Evolutionary conservation across 2,797 vertebrate genomes (phyloP).

Genomic region (Adelosebastes latens): DNA sequence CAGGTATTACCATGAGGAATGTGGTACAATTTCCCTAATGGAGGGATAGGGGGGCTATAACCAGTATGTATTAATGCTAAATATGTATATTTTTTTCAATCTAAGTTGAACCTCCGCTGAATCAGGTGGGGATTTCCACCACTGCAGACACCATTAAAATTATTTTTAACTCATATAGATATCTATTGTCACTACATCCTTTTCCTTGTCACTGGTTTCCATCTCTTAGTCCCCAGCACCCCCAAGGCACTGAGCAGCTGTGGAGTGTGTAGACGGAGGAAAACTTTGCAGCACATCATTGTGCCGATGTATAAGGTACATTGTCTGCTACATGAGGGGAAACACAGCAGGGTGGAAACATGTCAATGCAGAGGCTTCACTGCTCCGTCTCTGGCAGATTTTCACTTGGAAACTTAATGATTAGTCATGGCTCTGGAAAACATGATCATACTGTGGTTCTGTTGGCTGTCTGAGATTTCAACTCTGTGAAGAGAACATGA

Average conservation of each 20-base stretch:
- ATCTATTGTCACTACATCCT: constrained; percentile 15
- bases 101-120: background rate
- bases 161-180: constrained; percentile 14
- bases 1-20: background rate
- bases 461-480: constrained; percentile 32
- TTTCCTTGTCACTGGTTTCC: constrained; percentile 17
- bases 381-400: constrained; percentile 15
- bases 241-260: constrained; percentile 30
- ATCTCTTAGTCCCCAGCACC: background rate
- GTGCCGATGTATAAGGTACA: constrained; percentile 22
- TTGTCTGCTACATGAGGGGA: constrained; percentile 39
- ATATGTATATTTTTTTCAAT: background rate
- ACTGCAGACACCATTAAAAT: constrained; percentile 18
- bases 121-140: constrained; percentile 17
- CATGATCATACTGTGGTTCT: constrained; percentile 26
- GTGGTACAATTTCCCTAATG: background rate
- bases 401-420: constrained; percentile 26
- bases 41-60: background rate
- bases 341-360: constrained; percentile 44
- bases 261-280: constrained; percentile 18
- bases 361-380: background rate
- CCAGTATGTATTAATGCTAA: background rate
- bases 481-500: background rate
- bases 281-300: constrained; percentile 28
- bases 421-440: constrained; percentile 31